Percentiles rank a stretch among this genome's conserved stretches.
Evolutionary conservation across 2,113 vertebrate genomes (phyloP).

Genomic region (Willisornis vidua): DNA sequence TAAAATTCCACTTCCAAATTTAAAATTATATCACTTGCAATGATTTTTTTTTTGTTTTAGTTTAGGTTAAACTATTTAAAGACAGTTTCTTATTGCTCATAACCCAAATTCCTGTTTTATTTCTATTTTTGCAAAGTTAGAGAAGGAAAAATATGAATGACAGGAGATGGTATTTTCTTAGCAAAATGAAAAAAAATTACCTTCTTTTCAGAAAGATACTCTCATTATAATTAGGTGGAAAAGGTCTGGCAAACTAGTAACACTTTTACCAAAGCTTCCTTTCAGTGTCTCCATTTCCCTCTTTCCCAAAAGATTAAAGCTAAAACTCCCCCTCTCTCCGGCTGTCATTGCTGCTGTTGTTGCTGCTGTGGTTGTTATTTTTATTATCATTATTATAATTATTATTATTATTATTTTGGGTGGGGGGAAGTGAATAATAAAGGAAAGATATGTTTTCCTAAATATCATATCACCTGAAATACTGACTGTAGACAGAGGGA

Average conservation of each 20-base stretch:
- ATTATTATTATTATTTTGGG: too few species aligned
- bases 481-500: background rate
- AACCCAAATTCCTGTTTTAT: background rate
- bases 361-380: background rate
- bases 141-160: background rate
- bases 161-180: background rate
- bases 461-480: background rate
- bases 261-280: background rate
- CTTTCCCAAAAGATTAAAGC: background rate
- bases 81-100: background rate
- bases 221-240: background rate
- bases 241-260: background rate
- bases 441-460: background rate
- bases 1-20: background rate
- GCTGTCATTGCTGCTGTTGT: background rate
- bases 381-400: background rate
- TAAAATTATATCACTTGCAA: background rate
- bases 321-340: background rate
- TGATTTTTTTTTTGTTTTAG: background rate
- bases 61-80: background rate
- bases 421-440: background rate
- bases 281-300: background rate
- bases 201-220: background rate
- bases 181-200: background rate
- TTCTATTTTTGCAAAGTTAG: background rate